Base-by-base conservation (phyloP, 2,113 vertebrate species). In the Megaptera novaeangliae region DNA sequence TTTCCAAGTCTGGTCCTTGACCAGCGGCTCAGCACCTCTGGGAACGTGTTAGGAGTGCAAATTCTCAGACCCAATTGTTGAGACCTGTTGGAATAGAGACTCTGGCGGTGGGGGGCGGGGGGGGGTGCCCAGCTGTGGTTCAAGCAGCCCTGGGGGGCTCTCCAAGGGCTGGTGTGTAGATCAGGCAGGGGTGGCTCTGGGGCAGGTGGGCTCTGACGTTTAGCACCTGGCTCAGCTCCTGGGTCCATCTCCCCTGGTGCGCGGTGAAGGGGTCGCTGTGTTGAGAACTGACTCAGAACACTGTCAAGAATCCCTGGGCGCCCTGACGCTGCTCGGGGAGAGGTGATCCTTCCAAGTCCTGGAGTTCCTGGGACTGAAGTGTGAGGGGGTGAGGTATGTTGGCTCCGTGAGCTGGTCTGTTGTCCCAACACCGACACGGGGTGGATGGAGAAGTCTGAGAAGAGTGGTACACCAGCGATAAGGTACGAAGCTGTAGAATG, bases 381-480 rank as follows among this genome's bases (percentile, higher is more conserved):
- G 41, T 34, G 31, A n/a, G 7, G 29, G n/a, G 44, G 31, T 12
- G 46, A 46, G 2, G 46, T 46, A 46, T 10, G 46, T 46, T 46
- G 46, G 46, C 46, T 46, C 2, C 2, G 29, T 10, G 82, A 14
- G 82, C 44, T 27, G 14, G 34, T 27, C 20, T 52, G 49, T 17
- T 52, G 15, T 82, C 21, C 31, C 63, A 36, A 63, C 44, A n/a
- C 13, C 12, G 31, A 25, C 20, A 10, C 21, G 1, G 15, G 9
- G 27, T 1, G 44, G 18, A 1, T 41, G 80, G 80, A 18, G 80
- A 23, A 10, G 9, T 5, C 55, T 0, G 15, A 14, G 25, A 20
- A 59, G 36, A 0, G 8, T 9, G 23, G 18, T 14, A 27, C 8
- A 7, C 13, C 27, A 25, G 1, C 2, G 2, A 15, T 31, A 3